Evolutionary conservation across 2,113 vertebrate genomes (phyloP), one percentile per base, ranked within the genome.

Genomic region (Ptilorrhoa leucosticta): DNA sequence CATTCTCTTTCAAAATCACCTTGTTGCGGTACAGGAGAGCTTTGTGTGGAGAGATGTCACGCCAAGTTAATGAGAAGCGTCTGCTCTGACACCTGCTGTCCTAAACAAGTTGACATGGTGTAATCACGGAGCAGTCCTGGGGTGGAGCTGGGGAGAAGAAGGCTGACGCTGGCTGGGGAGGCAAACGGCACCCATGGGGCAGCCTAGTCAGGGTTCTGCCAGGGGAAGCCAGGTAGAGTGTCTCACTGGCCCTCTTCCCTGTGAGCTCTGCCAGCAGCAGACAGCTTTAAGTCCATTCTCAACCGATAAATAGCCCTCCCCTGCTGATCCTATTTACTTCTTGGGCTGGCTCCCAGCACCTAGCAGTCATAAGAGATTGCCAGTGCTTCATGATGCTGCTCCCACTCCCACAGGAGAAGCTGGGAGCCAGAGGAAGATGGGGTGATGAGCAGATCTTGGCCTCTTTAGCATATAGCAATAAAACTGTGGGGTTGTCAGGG

Each of bases 111-210:
- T 60, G 87, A 56, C 42, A 56, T 5, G 28, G 64, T 86, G 51
- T 35, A 71, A 80, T 48, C 33, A 23, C 13, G 26, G 37, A 90
- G 60, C 44, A 78, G 31, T 56, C 35, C 56, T 0, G 4, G 30
- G 28, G 31, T 48, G 42, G 14, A 86, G 51, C 47, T 7, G 10
- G 21, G 68, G 33, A 73, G 30, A 4, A 40, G 22, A 61, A 75
- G 33, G 45, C 3, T 39, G 63, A 45, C 8, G 20, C 63, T 60
- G 58, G 18, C 27, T 69, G 13, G 50, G 33, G 23, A 82, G 33
- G 45, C 28, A 27, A 80, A 50, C 0, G 0, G 73, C 50, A 89
- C 9, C 50, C 63, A 61, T 0, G 1, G 56, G 28, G 44, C 45
- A 89, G 80, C 31, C 0, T 0, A 1, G 5, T 12, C 37, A 51